phyloP scores from a whole-genome alignment of 2,113 vertebrate species.

The Hiodon tergisus region DNA sequence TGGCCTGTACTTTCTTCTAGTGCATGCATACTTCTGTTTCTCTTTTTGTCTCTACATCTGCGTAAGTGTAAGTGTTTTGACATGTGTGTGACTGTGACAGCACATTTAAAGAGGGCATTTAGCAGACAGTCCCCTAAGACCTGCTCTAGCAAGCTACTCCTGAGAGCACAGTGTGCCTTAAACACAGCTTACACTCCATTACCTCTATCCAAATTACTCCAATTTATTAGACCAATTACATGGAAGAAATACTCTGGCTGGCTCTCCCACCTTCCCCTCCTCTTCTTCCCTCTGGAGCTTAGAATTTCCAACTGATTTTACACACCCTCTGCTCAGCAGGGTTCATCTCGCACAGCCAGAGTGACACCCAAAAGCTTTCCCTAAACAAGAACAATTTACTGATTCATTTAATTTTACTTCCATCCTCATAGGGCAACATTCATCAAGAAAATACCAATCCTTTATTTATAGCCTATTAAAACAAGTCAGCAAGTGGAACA shows the following conservation, averaged over 20 bases:
- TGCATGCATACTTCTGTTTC: neutral
- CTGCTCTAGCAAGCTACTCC: neutral
- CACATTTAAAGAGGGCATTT: neutral
- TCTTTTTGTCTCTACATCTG: neutral
- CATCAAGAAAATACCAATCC: neutral
- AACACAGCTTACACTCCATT: slow-evolving; percentile 27
- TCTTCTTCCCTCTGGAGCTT: neutral
- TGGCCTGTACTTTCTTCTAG: too few relatives aligned
- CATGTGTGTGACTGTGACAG: neutral
- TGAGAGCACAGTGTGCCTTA: slow-evolving; percentile 2
- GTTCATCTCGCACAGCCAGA: slow-evolving; percentile 16
- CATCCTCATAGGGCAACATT: slow-evolving; percentile 9
- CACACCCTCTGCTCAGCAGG: neutral
- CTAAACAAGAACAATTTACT: neutral
- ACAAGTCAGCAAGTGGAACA: neutral
- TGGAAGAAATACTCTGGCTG: slow-evolving; percentile 23
- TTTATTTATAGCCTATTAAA: slow-evolving; percentile 4
- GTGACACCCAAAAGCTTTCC: neutral
- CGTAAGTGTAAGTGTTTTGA: neutral
- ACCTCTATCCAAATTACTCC: slow-evolving; percentile 29
- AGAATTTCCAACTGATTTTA: slow-evolving; percentile 7
- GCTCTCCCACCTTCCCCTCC: neutral
- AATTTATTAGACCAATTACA: slow-evolving; percentile 40
- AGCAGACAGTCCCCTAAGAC: slow-evolving; percentile 4
- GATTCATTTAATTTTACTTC: slow-evolving; percentile 11